Conservation (phyloP, 2,113 vertebrate species). For the Colossoma macropomum region DNA sequence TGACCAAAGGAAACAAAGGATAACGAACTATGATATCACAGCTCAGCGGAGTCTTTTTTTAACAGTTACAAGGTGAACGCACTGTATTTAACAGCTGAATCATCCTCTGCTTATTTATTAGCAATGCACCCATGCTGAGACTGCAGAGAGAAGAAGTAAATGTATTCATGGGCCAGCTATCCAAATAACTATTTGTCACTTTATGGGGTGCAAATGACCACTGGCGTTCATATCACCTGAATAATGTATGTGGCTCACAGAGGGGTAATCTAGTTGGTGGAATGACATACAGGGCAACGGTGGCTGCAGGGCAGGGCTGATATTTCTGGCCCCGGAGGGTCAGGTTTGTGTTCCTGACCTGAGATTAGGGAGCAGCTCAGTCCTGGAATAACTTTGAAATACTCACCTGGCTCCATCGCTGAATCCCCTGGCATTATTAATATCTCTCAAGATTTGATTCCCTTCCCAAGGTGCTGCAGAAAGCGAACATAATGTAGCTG, state of each 20-base stretch:
- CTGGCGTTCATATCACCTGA: slow-evolving; percentile 5
- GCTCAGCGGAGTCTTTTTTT: not conserved
- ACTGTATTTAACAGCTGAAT: not conserved
- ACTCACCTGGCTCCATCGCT: not conserved
- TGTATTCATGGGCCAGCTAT: slow-evolving; percentile 3
- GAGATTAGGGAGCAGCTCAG: not conserved
- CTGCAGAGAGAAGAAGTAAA: not conserved
- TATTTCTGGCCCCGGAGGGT: not conserved
- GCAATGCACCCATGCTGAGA: not conserved
- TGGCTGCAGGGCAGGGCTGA: not conserved
- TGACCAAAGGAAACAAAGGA: not conserved
- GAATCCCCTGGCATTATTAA: not conserved
- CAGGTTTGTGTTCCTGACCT: not conserved
- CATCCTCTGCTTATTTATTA: slow-evolving; percentile 6
- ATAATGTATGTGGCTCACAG: slow-evolving; percentile 23
- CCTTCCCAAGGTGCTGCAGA: not conserved
- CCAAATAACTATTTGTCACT: slow-evolving; percentile 24
- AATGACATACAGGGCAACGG: slow-evolving; percentile 3
- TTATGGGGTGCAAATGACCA: slow-evolving; percentile 28
- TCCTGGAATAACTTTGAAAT: not conserved
- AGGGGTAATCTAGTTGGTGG: not conserved
- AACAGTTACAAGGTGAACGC: not conserved
- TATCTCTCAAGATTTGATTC: not conserved
- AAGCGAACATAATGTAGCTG: not conserved
- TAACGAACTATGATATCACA: not conserved